Base-by-base conservation (phyloP, 2,797 vertebrate species). In the Myripristis murdjan region DNA sequence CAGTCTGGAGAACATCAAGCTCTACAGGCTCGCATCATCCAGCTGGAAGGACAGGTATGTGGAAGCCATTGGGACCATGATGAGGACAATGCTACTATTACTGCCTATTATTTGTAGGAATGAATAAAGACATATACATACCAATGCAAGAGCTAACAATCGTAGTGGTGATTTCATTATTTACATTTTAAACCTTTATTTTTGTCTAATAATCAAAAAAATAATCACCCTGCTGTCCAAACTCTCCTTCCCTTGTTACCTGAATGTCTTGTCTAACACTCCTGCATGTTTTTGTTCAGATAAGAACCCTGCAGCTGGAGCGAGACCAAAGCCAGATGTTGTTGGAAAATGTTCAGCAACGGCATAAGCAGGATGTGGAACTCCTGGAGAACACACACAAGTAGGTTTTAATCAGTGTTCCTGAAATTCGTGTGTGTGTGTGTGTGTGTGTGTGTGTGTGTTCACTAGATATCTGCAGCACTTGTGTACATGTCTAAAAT, bases 41-140 rank as follows among this genome's bases (percentile, higher is more conserved):
- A 98, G 84, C 89, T 96, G 82, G 95, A 97, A 86, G 91, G 93
- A 77, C 95, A 97, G 96, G 97, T 98, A 81, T 7, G 14, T 23
- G 31, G 43, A 44, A 1, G 41, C 4, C 7, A 16, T 26, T 37
- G n/a, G 39, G 20, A 7, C 4, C 23, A 39, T 16, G 20, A 24
- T 48, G 1, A 12, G 26, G 22, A 18, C 31, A 18, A 28, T 3
- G 35, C 18, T 2, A 20, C 2, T 47, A n/a, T 49, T 2, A 10
- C 22, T 14, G 18, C n/a, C 14, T n/a, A 41, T 41, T 64, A 6
- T 37, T 55, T 24, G 46, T 23, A 54, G 3, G 5, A 16, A 28
- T 43, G 10, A 48, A 7, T 16, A 43, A 14, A 41, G 11, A 15
- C 39, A 2, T 15, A 43, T n/a, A 43, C 41, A 43, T 16, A n/a